Percentiles rank a stretch among this genome's conserved stretches.
Conservation (phyloP, 2,888 invertebrate species). For the Enoplolaimus lenunculus region DNA sequence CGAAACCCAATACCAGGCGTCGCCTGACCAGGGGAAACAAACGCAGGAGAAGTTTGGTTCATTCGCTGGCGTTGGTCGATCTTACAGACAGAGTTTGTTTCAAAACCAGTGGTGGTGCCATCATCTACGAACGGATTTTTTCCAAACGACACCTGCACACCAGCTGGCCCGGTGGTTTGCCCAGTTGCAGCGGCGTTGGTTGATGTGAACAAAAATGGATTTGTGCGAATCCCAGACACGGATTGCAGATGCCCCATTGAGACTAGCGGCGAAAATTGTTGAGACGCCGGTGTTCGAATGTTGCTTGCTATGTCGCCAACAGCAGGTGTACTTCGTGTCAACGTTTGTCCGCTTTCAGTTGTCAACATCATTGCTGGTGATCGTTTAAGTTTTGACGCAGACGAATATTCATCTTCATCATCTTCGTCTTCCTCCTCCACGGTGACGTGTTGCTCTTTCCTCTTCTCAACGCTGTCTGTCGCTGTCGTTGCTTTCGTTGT, state of each 20-base stretch:
- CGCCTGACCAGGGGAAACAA: too few relatives aligned
- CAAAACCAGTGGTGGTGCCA: not conserved
- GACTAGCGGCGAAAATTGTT: not conserved
- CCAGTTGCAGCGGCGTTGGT: not conserved
- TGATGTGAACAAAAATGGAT: not conserved
- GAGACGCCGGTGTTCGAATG: not conserved
- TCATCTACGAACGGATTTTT: not conserved
- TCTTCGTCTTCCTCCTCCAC: not conserved
- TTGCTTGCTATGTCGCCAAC: not conserved
- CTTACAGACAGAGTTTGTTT: too few relatives aligned
- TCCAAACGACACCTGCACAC: too few relatives aligned
- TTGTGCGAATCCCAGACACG: not conserved
- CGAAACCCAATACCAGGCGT: too few relatives aligned
- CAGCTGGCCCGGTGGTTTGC: too few relatives aligned
- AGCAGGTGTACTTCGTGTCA: not conserved
- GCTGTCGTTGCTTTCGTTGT: not conserved
- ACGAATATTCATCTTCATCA: slow-evolving; percentile 15
- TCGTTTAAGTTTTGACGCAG: slow-evolving; percentile 33
- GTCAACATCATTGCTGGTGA: slow-evolving; percentile 40
- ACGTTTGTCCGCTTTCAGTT: not conserved
- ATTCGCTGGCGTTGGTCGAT: too few relatives aligned
- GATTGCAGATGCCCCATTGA: not conserved
- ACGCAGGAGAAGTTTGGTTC: too few relatives aligned
- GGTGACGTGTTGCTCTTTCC: not conserved
- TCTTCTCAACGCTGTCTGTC: not conserved